Conservation (phyloP, 2,888 invertebrate species). For the Aleiodes testaceus region DNA sequence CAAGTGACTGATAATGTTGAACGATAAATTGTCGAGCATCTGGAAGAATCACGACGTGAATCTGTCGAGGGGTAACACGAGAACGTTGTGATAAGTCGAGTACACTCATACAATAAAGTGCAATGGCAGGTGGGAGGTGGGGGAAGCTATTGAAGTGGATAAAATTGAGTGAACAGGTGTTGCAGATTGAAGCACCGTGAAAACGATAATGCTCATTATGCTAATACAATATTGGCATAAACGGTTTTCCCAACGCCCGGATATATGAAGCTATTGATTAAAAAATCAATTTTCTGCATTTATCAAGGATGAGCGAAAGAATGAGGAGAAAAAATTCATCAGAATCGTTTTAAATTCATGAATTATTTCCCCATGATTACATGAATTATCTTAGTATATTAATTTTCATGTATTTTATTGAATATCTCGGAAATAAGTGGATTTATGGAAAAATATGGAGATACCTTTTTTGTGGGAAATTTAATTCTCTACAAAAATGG, state of each 20-base stretch:
- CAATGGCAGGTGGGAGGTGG: not conserved
- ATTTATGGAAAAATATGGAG: too few species aligned
- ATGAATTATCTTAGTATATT: too few species aligned
- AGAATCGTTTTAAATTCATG: too few species aligned
- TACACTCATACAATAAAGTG: conserved; percentile 3
- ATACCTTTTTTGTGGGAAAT: too few species aligned
- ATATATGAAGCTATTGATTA: not conserved
- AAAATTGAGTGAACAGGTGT: conserved; percentile 28
- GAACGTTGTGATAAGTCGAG: conserved; percentile 26
- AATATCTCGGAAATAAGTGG: too few species aligned
- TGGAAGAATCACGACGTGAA: conserved; percentile 6
- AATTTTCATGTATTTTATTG: too few species aligned
- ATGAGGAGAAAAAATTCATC: too few species aligned
- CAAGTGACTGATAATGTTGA: not conserved
- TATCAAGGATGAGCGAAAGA: too few species aligned
- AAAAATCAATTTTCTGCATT: not conserved
- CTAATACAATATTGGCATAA: conserved; percentile 6
- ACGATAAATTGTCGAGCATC: not conserved
- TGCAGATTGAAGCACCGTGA: conserved; percentile 6
- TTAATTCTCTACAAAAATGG: too few species aligned
- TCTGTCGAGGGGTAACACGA: not conserved
- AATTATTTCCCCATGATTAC: too few species aligned
- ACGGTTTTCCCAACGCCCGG: not conserved
- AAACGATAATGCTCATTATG: conserved; percentile 23
- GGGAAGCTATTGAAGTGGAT: conserved; percentile 2